Conservation (phyloP, 2,888 invertebrate genomes). For the Cistogaster globosa region DNA sequence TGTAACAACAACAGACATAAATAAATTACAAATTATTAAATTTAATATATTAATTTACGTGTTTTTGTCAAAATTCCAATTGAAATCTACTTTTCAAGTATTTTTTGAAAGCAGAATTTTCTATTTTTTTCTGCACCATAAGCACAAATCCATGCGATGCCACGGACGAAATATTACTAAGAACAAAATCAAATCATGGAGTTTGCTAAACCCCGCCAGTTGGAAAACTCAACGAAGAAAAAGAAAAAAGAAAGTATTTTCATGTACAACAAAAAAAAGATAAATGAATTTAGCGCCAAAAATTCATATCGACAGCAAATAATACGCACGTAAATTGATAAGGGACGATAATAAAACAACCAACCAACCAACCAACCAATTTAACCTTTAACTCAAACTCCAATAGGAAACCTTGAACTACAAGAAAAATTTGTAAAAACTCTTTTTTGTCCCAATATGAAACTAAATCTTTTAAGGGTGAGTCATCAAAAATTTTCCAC, state of each 20-base stretch:
- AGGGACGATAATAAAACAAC: not conserved
- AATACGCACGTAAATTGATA: not conserved
- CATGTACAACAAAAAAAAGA: slow-evolving; percentile 6
- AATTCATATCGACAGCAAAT: slow-evolving; percentile 36
- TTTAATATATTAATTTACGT: no score
- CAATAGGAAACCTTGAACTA: slow-evolving; percentile 70
- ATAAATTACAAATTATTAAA: no score
- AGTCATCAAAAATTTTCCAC: slow-evolving; percentile 31
- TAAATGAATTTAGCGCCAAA: slow-evolving; percentile 65
- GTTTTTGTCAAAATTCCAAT: not conserved
- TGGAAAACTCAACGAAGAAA: slow-evolving; percentile 32
- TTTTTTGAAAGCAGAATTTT: not conserved
- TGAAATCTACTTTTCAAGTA: not conserved
- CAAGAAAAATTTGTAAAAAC: slow-evolving; percentile 29
- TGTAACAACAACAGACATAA: no score
- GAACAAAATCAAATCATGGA: slow-evolving; percentile 15
- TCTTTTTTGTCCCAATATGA: slow-evolving; percentile 13
- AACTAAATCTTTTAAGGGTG: slow-evolving; percentile 40
- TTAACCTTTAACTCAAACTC: slow-evolving; percentile 61
- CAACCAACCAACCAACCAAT: slow-evolving; percentile 38
- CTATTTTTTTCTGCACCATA: not conserved
- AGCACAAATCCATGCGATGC: slow-evolving; percentile 36
- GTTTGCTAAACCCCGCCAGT: slow-evolving; percentile 46
- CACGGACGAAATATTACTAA: slow-evolving; percentile 61
- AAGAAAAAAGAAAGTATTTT: slow-evolving; percentile 45